Percentiles rank a stretch among this genome's conserved stretches.
Conservation (phyloP, 2,888 invertebrate genomes). For the Orchestes rusci region DNA sequence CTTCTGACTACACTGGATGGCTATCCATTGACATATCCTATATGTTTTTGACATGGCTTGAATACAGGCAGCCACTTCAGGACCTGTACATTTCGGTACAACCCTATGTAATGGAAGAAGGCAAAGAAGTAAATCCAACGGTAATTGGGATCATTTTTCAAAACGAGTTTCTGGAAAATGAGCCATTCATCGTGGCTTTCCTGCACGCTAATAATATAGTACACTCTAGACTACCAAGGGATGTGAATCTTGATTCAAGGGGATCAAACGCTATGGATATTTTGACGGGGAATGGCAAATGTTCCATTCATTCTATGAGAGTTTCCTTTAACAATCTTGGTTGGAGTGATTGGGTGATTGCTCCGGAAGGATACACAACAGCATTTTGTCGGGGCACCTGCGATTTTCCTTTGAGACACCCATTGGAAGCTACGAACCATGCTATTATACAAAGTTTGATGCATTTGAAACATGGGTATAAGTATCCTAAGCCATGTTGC, state of each 20-base stretch:
- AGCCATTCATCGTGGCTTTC: conserved; percentile 18
- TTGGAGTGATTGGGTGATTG: conserved; percentile 91
- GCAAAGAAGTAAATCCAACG: conserved; percentile 9
- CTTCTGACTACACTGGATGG: conserved; percentile 17
- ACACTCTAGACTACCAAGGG: conserved; percentile 8
- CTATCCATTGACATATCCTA: conserved; percentile 18
- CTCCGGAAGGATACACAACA: conserved; percentile 31
- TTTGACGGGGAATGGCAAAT: conserved; percentile 3
- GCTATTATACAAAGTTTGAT: conserved; percentile 21
- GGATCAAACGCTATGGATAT: not conserved
- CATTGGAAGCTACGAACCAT: conserved; percentile 15
- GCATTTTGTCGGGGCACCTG: conserved; percentile 18
- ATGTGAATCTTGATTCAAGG: conserved; percentile 1
- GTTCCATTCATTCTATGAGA: conserved; percentile 37
- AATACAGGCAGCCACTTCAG: conserved; percentile 1
- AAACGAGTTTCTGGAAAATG: conserved; percentile 10
- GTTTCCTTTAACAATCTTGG: conserved; percentile 85
- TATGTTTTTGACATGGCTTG: conserved; percentile 11
- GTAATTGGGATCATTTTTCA: conserved; percentile 14
- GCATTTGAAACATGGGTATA: conserved; percentile 9
- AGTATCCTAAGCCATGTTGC: conserved; percentile 18
- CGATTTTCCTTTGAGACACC: conserved; percentile 15
- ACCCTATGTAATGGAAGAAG: conserved; percentile 2
- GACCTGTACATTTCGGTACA: conserved; percentile 10
- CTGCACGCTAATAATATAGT: conserved; percentile 9